phyloP scores from a whole-genome alignment of 2,113 vertebrate genomes.

The Oncorhynchus clarkii region DNA sequence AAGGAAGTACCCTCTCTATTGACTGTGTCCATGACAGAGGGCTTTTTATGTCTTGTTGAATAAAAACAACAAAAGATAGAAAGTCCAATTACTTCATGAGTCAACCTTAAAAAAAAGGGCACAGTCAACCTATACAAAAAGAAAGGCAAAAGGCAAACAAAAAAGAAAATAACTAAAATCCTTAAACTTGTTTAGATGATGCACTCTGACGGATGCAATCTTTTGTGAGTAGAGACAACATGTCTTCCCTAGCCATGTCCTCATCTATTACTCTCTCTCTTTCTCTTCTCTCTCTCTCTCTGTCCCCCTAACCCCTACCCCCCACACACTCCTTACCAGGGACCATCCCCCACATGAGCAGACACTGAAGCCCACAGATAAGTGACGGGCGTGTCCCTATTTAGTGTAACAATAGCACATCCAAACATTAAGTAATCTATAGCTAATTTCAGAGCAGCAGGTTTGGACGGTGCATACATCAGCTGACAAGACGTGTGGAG shows the following conservation, averaged over 20 bases:
- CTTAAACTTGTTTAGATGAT: conserved; percentile 18
- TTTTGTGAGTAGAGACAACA: conserved; percentile 12
- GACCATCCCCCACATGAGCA: not conserved
- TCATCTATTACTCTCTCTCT: too few relatives aligned
- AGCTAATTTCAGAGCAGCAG: not conserved
- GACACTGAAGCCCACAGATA: not conserved
- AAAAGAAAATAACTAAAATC: not conserved
- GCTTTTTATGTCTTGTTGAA: conserved; percentile 54
- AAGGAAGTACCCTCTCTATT: conserved; percentile 43
- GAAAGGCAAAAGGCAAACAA: not conserved
- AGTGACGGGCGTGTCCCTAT: not conserved
- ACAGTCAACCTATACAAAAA: not conserved
- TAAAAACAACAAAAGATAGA: conserved; percentile 53
- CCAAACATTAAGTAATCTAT: not conserved
- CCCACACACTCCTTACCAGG: not conserved
- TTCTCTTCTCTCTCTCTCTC: too few relatives aligned
- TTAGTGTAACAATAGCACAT: not conserved
- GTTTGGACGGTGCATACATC: not conserved
- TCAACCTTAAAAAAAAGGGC: conserved; percentile 19
- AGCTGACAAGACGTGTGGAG: not conserved
- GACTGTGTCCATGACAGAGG: conserved; percentile 50
- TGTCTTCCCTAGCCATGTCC: too few relatives aligned
- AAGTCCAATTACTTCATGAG: conserved; percentile 14
- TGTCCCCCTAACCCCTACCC: too few relatives aligned
- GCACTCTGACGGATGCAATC: conserved; percentile 6